Percentiles rank a stretch among this genome's conserved stretches.
phyloP scores from a whole-genome alignment of 2,888 invertebrate genomes.

The Tinea pellionella region DNA sequence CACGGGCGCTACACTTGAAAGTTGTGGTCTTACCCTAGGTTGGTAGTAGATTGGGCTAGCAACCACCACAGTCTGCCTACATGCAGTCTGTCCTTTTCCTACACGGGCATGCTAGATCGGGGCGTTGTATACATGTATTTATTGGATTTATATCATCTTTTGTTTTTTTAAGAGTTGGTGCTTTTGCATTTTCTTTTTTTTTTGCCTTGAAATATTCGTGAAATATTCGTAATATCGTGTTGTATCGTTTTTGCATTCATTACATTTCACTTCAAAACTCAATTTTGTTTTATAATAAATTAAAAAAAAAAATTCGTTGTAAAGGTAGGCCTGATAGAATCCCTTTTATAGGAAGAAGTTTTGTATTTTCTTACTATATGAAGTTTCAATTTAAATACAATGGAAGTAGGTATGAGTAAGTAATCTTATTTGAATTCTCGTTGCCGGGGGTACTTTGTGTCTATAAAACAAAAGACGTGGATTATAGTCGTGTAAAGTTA shows the following conservation, averaged over 20 bases:
- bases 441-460: conserved; percentile 9
- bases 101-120: no score
- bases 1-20: no score
- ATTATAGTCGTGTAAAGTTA: conserved; percentile 31
- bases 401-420: not conserved
- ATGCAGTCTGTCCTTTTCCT: no score
- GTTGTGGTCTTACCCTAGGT: no score
- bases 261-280: not conserved
- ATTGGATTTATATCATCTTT: no score
- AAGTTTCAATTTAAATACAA: conserved; percentile 6
- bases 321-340: not conserved
- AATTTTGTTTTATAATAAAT: not conserved
- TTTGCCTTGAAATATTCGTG: not conserved
- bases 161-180: no score
- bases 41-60: no score
- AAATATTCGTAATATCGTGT: not conserved
- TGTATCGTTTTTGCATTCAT: not conserved
- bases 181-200: no score
- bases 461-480: conserved; percentile 9
- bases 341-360: not conserved
- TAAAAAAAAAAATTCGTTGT: not conserved
- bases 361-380: not conserved
- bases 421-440: conserved; percentile 10
- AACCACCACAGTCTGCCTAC: no score
- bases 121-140: no score